Conservation (phyloP, 2,113 vertebrate genomes). For the Brachirus orientalis region DNA sequence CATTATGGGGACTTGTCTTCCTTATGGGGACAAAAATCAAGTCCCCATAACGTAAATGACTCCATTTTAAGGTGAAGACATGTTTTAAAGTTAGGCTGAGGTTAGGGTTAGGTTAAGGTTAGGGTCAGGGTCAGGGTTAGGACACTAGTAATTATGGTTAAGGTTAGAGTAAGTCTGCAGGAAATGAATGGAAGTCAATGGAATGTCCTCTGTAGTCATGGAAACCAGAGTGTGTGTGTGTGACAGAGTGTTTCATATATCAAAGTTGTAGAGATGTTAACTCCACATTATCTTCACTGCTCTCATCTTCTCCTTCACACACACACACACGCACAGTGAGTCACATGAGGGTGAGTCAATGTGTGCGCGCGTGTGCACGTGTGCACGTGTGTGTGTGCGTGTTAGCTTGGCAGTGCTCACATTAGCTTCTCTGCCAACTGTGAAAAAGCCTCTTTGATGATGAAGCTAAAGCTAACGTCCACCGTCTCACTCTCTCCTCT, state of each 20-base stretch:
- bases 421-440: constrained; percentile 41
- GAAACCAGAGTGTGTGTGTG: constrained; percentile 16
- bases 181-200: no score
- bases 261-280: constrained; percentile 21
- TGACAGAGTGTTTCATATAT: constrained; percentile 3
- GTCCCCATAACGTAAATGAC: no score
- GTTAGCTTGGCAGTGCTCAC: constrained; percentile 56
- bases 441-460: constrained; percentile 46
- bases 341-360: constrained; percentile 19
- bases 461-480: not conserved
- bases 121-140: no score
- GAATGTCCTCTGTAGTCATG: no score
- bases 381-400: constrained; percentile 12
- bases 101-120: no score
- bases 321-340: constrained; percentile 22
- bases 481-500: not conserved
- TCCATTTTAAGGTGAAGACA: no score
- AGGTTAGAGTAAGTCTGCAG: no score
- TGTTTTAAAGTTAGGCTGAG: no score
- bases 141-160: no score
- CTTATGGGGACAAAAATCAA: no score
- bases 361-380: constrained; percentile 11
- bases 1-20: no score
- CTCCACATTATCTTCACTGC: constrained; percentile 5
- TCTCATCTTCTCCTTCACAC: not conserved